Evolutionary conservation across 2,888 invertebrate species (phyloP).

Genomic region (Mythimna impura): DNA sequence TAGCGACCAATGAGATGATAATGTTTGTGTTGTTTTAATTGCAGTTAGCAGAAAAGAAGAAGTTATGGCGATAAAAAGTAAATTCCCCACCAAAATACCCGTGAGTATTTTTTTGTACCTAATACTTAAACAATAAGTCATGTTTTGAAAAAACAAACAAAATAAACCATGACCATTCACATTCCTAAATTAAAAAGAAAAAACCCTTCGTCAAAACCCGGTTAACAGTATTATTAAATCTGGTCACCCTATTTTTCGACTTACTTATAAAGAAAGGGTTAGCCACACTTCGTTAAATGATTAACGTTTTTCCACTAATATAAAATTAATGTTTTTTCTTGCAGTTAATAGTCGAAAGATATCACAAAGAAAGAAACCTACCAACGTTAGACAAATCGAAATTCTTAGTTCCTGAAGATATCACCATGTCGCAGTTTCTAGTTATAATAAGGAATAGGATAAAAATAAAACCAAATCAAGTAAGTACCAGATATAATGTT

Average conservation of each 20-base stretch:
- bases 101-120: slow-evolving; percentile 87
- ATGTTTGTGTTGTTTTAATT: slow-evolving; percentile 68
- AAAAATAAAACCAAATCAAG: slow-evolving; percentile 91
- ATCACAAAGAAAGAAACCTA: slow-evolving; percentile 94
- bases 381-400: slow-evolving; percentile 96
- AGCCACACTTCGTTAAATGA: no score
- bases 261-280: neutral
- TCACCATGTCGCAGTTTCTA: slow-evolving; percentile 96
- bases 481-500: slow-evolving; percentile 77
- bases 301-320: neutral
- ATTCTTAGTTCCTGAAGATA: slow-evolving; percentile 96
- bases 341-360: slow-evolving; percentile 96
- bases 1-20: slow-evolving; percentile 16
- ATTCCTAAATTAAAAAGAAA: neutral
- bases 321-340: slow-evolving; percentile 45
- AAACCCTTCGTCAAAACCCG: neutral
- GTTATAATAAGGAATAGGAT: slow-evolving; percentile 92
- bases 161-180: neutral
- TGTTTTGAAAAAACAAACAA: no score
- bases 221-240: neutral
- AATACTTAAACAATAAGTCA: no score
- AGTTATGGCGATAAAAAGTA: slow-evolving; percentile 93
- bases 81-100: slow-evolving; percentile 95
- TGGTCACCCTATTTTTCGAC: neutral
- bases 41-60: slow-evolving; percentile 93